phyloP scores from a whole-genome alignment of 2,797 vertebrate species.

The Bradypus variegatus region DNA sequence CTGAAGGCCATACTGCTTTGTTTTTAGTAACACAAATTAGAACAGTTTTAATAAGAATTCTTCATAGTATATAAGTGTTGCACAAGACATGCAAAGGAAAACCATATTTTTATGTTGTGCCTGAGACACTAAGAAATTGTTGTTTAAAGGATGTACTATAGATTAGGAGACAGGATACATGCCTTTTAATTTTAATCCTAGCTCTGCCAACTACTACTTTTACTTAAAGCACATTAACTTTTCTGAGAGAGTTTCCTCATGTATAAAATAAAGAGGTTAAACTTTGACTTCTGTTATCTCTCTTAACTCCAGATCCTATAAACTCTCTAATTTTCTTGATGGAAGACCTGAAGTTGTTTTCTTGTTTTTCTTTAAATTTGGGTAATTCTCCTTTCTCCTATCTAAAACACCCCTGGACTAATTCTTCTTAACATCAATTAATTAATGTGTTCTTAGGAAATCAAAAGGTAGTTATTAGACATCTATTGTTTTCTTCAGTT shows the following conservation, averaged over 20 bases:
- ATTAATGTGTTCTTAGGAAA: slow-evolving; percentile 19
- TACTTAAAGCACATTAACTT: slow-evolving; percentile 15
- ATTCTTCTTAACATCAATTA: neutral
- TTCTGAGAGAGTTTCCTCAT: neutral
- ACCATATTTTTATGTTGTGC: neutral
- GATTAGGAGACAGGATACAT: neutral
- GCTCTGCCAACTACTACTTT: neutral
- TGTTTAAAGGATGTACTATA: neutral
- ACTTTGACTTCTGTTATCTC: slow-evolving; percentile 16
- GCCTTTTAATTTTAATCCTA: slow-evolving; percentile 36
- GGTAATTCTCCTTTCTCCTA: neutral
- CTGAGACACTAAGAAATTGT: slow-evolving; percentile 10
- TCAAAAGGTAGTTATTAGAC: neutral
- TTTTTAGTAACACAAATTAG: neutral
- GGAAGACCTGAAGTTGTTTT: neutral
- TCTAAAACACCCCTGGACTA: neutral
- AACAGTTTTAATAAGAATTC: neutral
- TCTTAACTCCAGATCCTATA: neutral
- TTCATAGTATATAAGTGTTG: neutral
- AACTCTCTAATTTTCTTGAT: neutral
- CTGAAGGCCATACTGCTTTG: neutral
- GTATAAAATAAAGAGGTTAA: slow-evolving; percentile 25
- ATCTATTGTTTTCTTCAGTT: slow-evolving; percentile 28
- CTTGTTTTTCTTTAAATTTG: neutral
- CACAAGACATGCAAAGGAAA: neutral